These are phyloP conservation scores for Hyphantria cunea DNA, from an alignment of 1,140 invertebrate genomes.

Conservation along the genomic window DNA sequence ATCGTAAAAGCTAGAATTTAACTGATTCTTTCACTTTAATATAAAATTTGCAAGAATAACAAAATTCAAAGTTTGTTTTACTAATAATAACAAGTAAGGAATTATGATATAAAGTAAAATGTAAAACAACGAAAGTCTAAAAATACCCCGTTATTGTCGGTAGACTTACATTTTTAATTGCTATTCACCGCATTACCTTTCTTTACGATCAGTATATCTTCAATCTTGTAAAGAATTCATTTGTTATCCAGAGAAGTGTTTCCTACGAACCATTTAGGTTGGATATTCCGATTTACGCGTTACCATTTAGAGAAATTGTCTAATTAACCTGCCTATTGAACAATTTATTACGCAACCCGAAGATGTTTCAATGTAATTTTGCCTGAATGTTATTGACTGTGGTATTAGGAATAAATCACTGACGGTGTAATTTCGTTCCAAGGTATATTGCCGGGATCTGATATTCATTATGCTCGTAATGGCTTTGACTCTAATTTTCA, in stretches of 20 bases:
- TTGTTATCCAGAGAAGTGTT: constrained; percentile 43
- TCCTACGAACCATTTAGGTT: constrained; percentile 44
- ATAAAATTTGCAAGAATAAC: constrained; percentile 19
- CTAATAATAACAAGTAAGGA: constrained; percentile 15
- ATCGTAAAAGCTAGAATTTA: constrained; percentile 45
- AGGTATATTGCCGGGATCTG: constrained; percentile 11
- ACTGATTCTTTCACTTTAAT: constrained; percentile 22
- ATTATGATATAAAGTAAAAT: constrained; percentile 6
- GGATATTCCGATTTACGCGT: constrained; percentile 56
- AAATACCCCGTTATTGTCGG: constrained; percentile 9
- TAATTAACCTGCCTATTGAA: constrained; percentile 72
- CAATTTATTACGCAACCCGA: constrained; percentile 61
- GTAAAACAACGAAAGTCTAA: constrained; percentile 6
- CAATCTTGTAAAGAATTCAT: constrained; percentile 44
- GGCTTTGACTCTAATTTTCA: constrained; percentile 3
- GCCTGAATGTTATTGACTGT: constrained; percentile 58
- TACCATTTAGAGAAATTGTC: constrained; percentile 61
- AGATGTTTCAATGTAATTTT: constrained; percentile 56
- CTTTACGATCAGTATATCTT: constrained; percentile 31
- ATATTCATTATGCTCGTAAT: constrained; percentile 15
- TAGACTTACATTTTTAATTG: constrained; percentile 20
- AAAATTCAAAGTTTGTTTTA: constrained; percentile 16
- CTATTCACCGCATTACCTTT: constrained; percentile 12
- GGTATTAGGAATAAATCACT: constrained; percentile 56
- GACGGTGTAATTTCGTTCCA: constrained; percentile 31